Percentiles rank a stretch among this genome's conserved stretches.
phyloP scores from a whole-genome alignment of 1,140 invertebrate species.

The Hyles vespertilio region DNA sequence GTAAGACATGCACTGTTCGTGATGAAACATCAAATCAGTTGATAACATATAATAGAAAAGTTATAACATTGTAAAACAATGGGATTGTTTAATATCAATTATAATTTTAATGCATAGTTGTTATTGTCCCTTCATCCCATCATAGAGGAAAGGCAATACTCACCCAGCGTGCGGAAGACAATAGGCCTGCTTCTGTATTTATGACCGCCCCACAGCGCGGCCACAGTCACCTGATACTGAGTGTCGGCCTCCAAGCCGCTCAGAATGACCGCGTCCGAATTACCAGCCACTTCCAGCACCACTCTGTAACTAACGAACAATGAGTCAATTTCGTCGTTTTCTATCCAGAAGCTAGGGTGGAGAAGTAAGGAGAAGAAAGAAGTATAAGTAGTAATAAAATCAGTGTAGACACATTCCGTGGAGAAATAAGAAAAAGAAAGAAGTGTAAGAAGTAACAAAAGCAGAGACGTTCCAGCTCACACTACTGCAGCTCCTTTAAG shows the following conservation, averaged over 20 bases:
- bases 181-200: constrained; percentile 88
- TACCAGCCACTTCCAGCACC: constrained; percentile 89
- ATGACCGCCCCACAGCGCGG: constrained; percentile 85
- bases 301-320: constrained; percentile 89
- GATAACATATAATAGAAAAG: too few relatives aligned
- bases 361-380: constrained; percentile 26
- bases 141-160: constrained; percentile 41
- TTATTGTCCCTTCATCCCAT: not conserved
- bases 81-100: too few relatives aligned
- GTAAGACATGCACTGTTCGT: too few relatives aligned
- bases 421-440: too few relatives aligned
- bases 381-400: too few relatives aligned
- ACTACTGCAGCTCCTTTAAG: too few relatives aligned
- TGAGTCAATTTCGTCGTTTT: constrained; percentile 69
- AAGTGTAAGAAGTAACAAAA: too few relatives aligned
- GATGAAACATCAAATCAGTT: too few relatives aligned
- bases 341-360: constrained; percentile 35
- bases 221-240: constrained; percentile 89
- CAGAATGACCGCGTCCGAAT: constrained; percentile 88
- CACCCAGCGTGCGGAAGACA: constrained; percentile 91
- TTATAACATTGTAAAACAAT: too few relatives aligned
- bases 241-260: constrained; percentile 88
- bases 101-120: not conserved
- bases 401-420: too few relatives aligned
- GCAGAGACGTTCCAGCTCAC: too few relatives aligned